Base-by-base conservation (phyloP, 53 echinoderm and acorn worm species). In the Holothuria scabra region DNA sequence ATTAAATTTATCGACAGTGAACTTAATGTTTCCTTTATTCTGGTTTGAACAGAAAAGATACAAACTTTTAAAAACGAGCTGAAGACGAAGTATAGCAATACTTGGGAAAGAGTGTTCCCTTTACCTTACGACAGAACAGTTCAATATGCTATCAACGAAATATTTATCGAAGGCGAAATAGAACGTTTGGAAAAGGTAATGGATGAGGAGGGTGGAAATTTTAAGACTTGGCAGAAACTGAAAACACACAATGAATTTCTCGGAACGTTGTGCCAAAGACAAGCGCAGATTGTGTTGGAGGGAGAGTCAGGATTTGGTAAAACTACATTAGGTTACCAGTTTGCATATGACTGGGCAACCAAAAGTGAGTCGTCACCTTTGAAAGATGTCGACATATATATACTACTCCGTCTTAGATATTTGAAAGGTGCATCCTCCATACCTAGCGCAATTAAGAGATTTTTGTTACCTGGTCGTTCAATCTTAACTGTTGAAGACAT, bases 271-370 rank as follows among this genome's bases (percentile, higher is more conserved):
- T 13, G 13, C 3, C 13, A 23, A 25, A 65, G 31, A 20, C 13
- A 13, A 13, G 16, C 4, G 4, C 20, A 31, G 2, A 14, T 21
- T 14, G 31, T 65, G 9, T 12, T 65, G 28, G 21, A 1, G 65
- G 65, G 65, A 29, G 65, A 65, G 28, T 28, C 65, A 3, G 65
- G 65, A 4, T 65, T n/a, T 65, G 65, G 65, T 19, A 65, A 65
- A 23, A 29, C 65, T 14, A 65, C 65, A 13, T 65, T 65, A 23
- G 14, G 28, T 20, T 23, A 29, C 10, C 65, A 65, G 26, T 31
- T 65, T 65, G 26, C 26, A 4, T 65, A 16, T 65, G 65, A 65
- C n/a, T 65, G 65, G 65, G 9, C 28, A 29, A 60, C 6, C 0
- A 60, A 60, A 60, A 41, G 41, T 41, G 28, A 26, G 2, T 3